These are phyloP conservation scores for Microtus pennsylvanicus DNA, from an alignment of 2,113 vertebrate genomes.

Conservation along the genomic window DNA sequence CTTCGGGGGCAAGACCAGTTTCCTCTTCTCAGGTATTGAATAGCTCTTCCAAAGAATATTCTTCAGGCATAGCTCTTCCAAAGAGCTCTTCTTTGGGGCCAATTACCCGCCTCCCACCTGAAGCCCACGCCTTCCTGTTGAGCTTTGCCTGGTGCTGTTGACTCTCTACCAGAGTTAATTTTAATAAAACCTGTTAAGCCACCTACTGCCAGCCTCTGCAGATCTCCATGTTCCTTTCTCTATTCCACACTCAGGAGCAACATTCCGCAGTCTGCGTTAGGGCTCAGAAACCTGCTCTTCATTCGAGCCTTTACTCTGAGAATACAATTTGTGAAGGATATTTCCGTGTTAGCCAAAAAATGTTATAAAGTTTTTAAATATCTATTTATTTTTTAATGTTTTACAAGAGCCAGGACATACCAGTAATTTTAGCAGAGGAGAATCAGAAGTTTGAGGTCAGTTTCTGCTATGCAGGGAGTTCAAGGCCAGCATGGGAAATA, in stretches of 20 bases:
- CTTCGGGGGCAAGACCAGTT: neutral
- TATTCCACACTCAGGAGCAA: neutral
- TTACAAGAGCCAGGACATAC: neutral
- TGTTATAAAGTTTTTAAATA: neutral
- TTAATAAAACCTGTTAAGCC: slow-evolving; percentile 53
- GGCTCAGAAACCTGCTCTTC: neutral
- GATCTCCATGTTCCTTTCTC: neutral
- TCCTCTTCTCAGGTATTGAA: neutral
- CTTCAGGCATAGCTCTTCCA: neutral
- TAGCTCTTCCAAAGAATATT: too few species aligned
- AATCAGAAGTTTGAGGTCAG: neutral
- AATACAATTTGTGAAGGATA: slow-evolving; percentile 18
- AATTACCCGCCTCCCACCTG: neutral
- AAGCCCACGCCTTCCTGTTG: neutral
- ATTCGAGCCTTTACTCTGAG: slow-evolving; percentile 7
- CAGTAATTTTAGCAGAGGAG: neutral
- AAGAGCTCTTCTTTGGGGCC: neutral
- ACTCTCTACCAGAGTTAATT: slow-evolving; percentile 23
- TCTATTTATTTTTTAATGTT: slow-evolving; percentile 46
- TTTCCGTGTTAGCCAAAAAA: neutral
- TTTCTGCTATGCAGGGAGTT: too few species aligned
- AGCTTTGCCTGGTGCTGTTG: neutral
- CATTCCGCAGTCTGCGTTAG: accelerated
- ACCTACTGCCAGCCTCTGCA: slow-evolving; percentile 35
- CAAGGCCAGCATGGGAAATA: neutral